phyloP scores from a whole-genome alignment of 1,140 invertebrate genomes.

The Anastrepha ludens region DNA sequence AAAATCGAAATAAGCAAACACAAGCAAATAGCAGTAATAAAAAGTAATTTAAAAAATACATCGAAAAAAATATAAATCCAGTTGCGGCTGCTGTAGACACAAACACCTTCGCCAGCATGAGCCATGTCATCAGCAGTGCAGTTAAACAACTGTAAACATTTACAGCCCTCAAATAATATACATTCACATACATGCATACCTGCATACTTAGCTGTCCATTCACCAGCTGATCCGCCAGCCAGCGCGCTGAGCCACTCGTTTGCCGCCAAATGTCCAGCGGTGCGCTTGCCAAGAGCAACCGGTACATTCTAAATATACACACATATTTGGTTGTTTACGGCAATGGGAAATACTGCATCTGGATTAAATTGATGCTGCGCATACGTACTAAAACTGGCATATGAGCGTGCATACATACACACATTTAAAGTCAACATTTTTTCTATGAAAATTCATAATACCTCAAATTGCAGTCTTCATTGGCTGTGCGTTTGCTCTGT shows the following conservation, averaged over 20 bases:
- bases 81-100: too few relatives aligned
- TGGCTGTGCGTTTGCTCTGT: neutral
- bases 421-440: too few relatives aligned
- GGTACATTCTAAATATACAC: conserved; percentile 12
- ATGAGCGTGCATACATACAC: too few relatives aligned
- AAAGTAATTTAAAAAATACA: too few relatives aligned
- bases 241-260: neutral
- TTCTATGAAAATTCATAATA: too few relatives aligned
- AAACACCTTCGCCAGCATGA: too few relatives aligned
- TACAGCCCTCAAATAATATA: neutral
- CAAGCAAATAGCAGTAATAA: too few relatives aligned
- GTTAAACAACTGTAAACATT: conserved; percentile 22
- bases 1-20: too few relatives aligned
- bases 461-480: too few relatives aligned
- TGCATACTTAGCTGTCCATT: neutral
- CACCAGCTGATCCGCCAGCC: neutral
- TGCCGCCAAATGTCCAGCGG: neutral
- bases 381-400: neutral
- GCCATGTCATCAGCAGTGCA: neutral
- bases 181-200: neutral
- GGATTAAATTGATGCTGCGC: neutral
- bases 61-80: too few relatives aligned
- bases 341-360: neutral
- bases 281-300: neutral
- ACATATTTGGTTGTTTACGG: conserved; percentile 4